Base-by-base conservation (phyloP, 2,113 vertebrate genomes). In the Harpagus bidentatus region DNA sequence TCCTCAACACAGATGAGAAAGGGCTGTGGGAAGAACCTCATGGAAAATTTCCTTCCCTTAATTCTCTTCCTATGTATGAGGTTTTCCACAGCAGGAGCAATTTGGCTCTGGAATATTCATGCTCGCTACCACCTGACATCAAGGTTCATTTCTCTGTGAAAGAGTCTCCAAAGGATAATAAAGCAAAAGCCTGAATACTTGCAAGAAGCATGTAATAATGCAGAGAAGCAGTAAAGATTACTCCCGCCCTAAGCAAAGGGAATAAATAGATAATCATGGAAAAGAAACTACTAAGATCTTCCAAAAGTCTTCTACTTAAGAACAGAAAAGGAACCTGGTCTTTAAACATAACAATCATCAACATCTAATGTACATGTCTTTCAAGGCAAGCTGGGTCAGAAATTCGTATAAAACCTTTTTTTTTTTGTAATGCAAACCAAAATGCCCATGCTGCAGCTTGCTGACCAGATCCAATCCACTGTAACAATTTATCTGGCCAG, bases 71-170 rank as follows among this genome's bases (percentile, higher is more conserved):
- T 52, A 9, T 10, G 28, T 69, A 42, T 56, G 34, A 91, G 28
- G 50, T 47, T 92, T 92, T 74, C 69, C 76, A 88, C 76, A 93
- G 76, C 43, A 95, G 69, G 38, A 63, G 15, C 59, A 42, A 89
- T 93, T 88, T 95, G 72, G 43, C 77, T 86, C 59, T 82, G 36
- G 94, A 92, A 97, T 96, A 95, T 94, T 95, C 88, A 95, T 94
- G 86, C 65, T 93, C 55, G 58, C 77, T 84, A 59, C 47, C 94
- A 93, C 78, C 83, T 89, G 91, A 97, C 86, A 97, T 95, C 77
- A 94, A 96, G 81, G 94, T 89, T 92, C 93, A 91, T 85, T 95
- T 96, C 81, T 93, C 78, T 55, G 73, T 84, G 62, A 93, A 94
- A 93, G 80, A 84, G 80, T 85, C 95, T 94, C 93, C 48, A 84